Evolutionary conservation across 1,140 invertebrate genomes (phyloP).

Genomic region (Drosophila fuyamai): DNA sequence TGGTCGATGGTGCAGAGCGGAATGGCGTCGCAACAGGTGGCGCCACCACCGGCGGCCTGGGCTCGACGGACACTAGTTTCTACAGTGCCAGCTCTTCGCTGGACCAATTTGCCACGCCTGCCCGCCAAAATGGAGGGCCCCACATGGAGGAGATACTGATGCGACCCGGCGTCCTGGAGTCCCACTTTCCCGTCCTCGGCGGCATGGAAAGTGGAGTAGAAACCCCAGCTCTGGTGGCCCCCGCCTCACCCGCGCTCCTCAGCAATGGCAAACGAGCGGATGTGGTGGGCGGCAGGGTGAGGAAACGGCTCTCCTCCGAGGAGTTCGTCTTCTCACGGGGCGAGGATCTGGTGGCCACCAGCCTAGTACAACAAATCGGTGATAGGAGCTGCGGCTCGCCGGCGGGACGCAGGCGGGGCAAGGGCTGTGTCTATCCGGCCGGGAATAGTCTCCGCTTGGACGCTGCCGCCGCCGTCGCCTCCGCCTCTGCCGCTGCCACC

Average conservation of each 20-base stretch:
- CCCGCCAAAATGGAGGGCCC: slow-evolving; percentile 43
- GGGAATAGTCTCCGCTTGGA: slow-evolving; percentile 63
- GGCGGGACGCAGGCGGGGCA: slow-evolving; percentile 51
- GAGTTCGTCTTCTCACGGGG: slow-evolving; percentile 75
- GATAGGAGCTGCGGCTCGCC: slow-evolving; percentile 52
- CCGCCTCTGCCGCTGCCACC: slow-evolving; percentile 3
- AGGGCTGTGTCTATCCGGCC: slow-evolving; percentile 72
- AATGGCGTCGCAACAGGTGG: background rate
- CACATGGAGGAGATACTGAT: slow-evolving; percentile 58
- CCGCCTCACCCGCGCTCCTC: slow-evolving; percentile 60
- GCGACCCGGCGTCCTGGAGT: slow-evolving; percentile 78
- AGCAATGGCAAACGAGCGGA: slow-evolving; percentile 57
- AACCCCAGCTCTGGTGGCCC: slow-evolving; percentile 60
- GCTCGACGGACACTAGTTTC: slow-evolving; percentile 79
- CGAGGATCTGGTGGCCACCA: slow-evolving; percentile 61
- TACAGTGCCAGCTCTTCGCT: slow-evolving; percentile 83
- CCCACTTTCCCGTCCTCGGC: slow-evolving; percentile 76
- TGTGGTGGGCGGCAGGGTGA: slow-evolving; percentile 67
- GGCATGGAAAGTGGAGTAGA: slow-evolving; percentile 13
- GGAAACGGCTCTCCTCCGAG: slow-evolving; percentile 80
- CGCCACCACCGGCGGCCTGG: slow-evolving; percentile 4
- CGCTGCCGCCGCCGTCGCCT: slow-evolving; percentile 32
- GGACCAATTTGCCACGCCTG: slow-evolving; percentile 67
- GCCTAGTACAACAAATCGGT: slow-evolving; percentile 78
- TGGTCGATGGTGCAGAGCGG: background rate